Evolutionary conservation across 2,888 invertebrate species (phyloP).

Genomic region (Spilosoma lubricipeda): DNA sequence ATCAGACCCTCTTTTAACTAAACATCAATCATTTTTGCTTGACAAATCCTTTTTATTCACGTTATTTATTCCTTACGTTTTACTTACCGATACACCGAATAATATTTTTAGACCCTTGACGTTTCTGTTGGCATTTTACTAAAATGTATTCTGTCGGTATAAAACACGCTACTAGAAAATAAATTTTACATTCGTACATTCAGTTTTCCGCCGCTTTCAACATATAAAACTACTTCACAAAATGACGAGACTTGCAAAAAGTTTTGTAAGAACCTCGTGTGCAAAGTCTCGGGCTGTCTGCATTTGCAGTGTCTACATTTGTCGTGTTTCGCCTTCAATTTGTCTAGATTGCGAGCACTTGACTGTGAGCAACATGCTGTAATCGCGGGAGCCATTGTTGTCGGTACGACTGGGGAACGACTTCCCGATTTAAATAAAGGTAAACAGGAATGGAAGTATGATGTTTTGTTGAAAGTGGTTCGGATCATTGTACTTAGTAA

Average conservation of each 20-base stretch:
- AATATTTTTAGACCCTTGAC: not conserved
- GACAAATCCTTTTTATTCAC: not conserved
- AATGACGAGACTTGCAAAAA: constrained; percentile 18
- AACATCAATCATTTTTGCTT: constrained; percentile 7
- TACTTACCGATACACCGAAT: not conserved
- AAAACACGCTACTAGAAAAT: constrained; percentile 1
- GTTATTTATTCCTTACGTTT: not conserved
- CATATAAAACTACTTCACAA: constrained; percentile 14
- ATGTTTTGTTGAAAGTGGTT: not conserved
- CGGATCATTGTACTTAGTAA: not conserved
- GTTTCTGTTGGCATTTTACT: not conserved
- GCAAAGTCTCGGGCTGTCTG: constrained; percentile 43
- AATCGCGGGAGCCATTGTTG: constrained; percentile 49
- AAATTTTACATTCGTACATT: not conserved
- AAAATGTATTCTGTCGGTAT: not conserved
- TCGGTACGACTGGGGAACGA: constrained; percentile 15
- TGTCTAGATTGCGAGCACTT: constrained; percentile 52
- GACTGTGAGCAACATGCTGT: constrained; percentile 41
- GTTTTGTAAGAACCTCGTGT: constrained; percentile 30
- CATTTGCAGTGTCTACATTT: constrained; percentile 37
- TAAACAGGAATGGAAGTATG: constrained; percentile 32
- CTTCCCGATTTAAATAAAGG: constrained; percentile 37
- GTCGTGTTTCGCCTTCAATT: constrained; percentile 44
- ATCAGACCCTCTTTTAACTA: not conserved
- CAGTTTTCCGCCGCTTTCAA: not conserved